Conservation (phyloP, 2,113 vertebrate genomes). For the Menidia beryllina region DNA sequence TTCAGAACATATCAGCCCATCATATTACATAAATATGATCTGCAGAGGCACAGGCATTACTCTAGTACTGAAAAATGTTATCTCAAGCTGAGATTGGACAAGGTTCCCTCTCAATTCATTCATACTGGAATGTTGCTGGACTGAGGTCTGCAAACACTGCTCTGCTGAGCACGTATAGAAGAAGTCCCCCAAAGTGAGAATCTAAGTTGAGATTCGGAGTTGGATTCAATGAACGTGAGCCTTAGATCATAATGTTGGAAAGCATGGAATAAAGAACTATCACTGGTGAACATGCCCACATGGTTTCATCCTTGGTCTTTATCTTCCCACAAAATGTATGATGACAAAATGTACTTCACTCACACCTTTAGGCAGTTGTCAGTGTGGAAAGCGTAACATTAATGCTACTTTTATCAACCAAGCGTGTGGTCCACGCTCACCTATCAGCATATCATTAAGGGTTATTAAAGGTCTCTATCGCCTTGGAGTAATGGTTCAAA, state of each 20-base stretch:
- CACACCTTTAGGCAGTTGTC: not conserved
- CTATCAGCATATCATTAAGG: slow-evolving; percentile 51
- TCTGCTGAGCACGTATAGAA: no score
- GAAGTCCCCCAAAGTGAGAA: no score
- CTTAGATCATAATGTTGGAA: not conserved
- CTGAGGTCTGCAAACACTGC: not conserved
- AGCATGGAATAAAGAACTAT: not conserved
- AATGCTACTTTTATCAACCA: slow-evolving; percentile 1
- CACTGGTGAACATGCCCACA: not conserved
- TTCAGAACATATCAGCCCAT: slow-evolving; percentile 65
- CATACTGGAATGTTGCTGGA: not conserved
- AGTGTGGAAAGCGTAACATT: not conserved
- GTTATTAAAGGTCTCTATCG: slow-evolving; percentile 51
- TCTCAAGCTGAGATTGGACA: slow-evolving; percentile 2
- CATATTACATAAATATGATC: slow-evolving; percentile 65
- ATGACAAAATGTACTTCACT: not conserved
- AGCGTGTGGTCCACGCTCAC: slow-evolving; percentile 55
- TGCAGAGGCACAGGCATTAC: slow-evolving; percentile 38
- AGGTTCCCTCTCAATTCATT: not conserved
- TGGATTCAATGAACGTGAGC: not conserved
- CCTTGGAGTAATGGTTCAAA: slow-evolving; percentile 65
- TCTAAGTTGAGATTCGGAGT: not conserved
- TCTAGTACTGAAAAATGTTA: slow-evolving; percentile 38
- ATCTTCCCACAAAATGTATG: no score
- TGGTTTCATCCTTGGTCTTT: not conserved